Base-by-base conservation (phyloP, 2,888 invertebrate genomes). In the Allophyes oxyacanthae region DNA sequence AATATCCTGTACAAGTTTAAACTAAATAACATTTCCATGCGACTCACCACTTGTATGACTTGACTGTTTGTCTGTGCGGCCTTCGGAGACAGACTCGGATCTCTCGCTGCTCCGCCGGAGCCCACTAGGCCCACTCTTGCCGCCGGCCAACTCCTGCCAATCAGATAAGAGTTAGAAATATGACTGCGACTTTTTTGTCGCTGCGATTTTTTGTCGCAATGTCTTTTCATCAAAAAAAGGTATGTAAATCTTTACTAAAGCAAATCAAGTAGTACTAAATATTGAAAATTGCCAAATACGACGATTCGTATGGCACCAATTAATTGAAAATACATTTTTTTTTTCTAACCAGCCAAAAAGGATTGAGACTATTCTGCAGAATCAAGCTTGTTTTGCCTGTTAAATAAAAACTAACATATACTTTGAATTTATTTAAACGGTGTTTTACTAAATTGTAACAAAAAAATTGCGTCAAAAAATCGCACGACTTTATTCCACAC, bases 61-160 rank as follows among this genome's bases (percentile, higher is more conserved):
- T 51, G 79, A 79, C 65, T 66, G 84, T 64, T 76, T 86, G 32
- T 71, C 87, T n/a, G 68, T 64, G 15, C 84, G 64, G 5, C 82
- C 64, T 30, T 90, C 91, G 2, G 75, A 61, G 1, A 78, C 50
- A 2, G 82, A 81, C 15, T 88, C 87, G 0, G 86, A 78, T 2
- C 92, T 78, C 78, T 91, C 92, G 64, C 81, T 86, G 82, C 91
- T 92, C 38, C 92, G 82, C 32, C 92, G 83, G 40, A 87, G 73
- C 3, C 87, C 88, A 65, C 90, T 88, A 13, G 87, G 82, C 20
- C 86, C 90, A 66, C 91, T 90, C 75, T 86, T 92, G 42, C 91
- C 91, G 26, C 92, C 91, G 46, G 91, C 90, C 85, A 93, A 85
- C 84, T 93, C 93, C 93, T 93, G 82, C 34, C 62, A 64, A 58